Evolutionary conservation across 2,797 vertebrate species (phyloP).

Genomic region (Gallinago solitaria): DNA sequence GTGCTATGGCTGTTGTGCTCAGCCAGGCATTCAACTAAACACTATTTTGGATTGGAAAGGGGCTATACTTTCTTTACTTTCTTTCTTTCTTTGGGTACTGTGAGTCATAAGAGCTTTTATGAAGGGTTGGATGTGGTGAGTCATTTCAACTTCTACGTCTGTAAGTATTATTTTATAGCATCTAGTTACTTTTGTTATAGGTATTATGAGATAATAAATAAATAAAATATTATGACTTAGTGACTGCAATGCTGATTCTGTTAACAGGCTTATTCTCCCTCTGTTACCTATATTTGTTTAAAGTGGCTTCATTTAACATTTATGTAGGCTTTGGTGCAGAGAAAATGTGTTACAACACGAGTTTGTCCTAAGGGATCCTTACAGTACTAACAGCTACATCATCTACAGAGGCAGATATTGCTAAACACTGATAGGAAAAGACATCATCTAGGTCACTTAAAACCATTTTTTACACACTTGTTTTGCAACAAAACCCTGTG

Average conservation of each 20-base stretch:
- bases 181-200: slow-evolving; percentile 62
- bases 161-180: slow-evolving; percentile 48
- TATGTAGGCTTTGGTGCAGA: slow-evolving; percentile 64
- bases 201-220: slow-evolving; percentile 62
- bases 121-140: not conserved
- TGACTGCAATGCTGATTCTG: slow-evolving; percentile 37
- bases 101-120: slow-evolving; percentile 20
- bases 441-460: slow-evolving; percentile 39
- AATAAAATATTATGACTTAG: slow-evolving; percentile 68
- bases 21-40: not conserved
- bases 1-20: not conserved
- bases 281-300: slow-evolving; percentile 66
- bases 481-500: not conserved
- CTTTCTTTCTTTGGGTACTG: not conserved
- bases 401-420: slow-evolving; percentile 35
- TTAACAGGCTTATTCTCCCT: slow-evolving; percentile 60
- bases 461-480: slow-evolving; percentile 49
- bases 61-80: not conserved
- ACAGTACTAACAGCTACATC: slow-evolving; percentile 23
- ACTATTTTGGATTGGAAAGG: not conserved
- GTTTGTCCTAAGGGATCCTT: slow-evolving; percentile 65
- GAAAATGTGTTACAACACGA: slow-evolving; percentile 47
- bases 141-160: slow-evolving; percentile 41
- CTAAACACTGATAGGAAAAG: slow-evolving; percentile 43
- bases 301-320: slow-evolving; percentile 70